These are phyloP conservation scores for Eremobia ochroleuca DNA, from an alignment of 2,888 invertebrate genomes.

Conservation along the genomic window DNA sequence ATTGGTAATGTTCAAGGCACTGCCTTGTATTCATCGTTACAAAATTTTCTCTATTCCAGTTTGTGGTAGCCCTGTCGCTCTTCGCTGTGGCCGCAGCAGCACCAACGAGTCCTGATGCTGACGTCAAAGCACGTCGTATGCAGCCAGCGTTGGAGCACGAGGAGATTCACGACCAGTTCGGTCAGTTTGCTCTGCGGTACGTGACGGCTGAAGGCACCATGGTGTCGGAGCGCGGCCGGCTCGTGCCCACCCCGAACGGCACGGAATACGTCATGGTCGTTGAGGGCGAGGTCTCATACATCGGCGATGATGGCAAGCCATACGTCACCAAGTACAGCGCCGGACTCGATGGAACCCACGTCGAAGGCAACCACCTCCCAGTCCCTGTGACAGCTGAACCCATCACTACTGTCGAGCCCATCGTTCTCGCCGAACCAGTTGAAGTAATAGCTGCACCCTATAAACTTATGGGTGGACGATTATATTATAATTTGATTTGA, in stretches of 20 bases:
- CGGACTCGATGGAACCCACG: no score
- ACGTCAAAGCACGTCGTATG: conserved; percentile 63
- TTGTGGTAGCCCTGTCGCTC: conserved; percentile 68
- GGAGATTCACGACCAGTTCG: conserved; percentile 76
- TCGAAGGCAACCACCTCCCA: no score
- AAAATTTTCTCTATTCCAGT: conserved; percentile 64
- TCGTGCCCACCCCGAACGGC: conserved; percentile 75
- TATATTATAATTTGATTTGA: no score
- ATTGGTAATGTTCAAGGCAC: neutral
- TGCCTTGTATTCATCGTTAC: neutral
- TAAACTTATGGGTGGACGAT: no score
- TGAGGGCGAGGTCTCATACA: conserved; percentile 79
- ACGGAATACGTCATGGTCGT: conserved; percentile 75
- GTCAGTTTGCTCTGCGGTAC: conserved; percentile 79
- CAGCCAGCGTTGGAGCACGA: conserved; percentile 76
- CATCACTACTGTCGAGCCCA: no score
- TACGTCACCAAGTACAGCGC: no score
- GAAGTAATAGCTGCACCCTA: no score
- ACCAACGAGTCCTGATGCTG: conserved; percentile 60
- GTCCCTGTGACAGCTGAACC: no score
- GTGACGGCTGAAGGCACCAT: conserved; percentile 80
- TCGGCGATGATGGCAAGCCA: no score
- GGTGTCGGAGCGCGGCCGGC: conserved; percentile 73
- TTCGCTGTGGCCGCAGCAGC: conserved; percentile 69
- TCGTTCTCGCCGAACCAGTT: no score